phyloP scores from a whole-genome alignment of 2,888 invertebrate genomes.

The Norana najaformis region DNA sequence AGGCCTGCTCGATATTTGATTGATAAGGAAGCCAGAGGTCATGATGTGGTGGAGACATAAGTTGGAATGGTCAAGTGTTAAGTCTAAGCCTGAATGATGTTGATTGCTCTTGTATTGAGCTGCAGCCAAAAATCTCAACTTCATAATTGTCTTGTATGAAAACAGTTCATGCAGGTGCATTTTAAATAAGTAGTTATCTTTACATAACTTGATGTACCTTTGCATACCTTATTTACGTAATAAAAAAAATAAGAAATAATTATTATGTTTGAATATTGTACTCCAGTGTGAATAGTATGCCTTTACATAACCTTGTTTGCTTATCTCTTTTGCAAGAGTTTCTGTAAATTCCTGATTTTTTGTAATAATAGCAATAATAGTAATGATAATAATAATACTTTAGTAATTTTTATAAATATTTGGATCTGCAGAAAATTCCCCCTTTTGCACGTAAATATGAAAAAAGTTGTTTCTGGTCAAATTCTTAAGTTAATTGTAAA shows the following conservation, averaged over 20 bases:
- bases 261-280: no score
- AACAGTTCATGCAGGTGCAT: background rate
- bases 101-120: no score
- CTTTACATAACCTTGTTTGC: background rate
- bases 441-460: background rate
- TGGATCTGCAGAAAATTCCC: background rate
- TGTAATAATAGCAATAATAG: no score
- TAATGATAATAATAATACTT: background rate
- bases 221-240: no score
- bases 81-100: no score
- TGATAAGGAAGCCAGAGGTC: background rate
- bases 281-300: no score
- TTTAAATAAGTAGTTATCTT: background rate
- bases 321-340: background rate
- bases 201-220: background rate
- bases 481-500: background rate
- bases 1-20: background rate
- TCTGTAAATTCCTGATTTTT: background rate
- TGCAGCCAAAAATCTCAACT: no score
- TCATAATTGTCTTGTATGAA: no score
- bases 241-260: no score
- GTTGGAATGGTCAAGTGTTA: no score
- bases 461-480: background rate
- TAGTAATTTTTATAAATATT: background rate
- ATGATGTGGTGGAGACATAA: background rate